Percentiles rank a stretch among this genome's conserved stretches.
phyloP scores from a whole-genome alignment of 2,888 invertebrate genomes.

The Drosophila quasianomalipes region DNA sequence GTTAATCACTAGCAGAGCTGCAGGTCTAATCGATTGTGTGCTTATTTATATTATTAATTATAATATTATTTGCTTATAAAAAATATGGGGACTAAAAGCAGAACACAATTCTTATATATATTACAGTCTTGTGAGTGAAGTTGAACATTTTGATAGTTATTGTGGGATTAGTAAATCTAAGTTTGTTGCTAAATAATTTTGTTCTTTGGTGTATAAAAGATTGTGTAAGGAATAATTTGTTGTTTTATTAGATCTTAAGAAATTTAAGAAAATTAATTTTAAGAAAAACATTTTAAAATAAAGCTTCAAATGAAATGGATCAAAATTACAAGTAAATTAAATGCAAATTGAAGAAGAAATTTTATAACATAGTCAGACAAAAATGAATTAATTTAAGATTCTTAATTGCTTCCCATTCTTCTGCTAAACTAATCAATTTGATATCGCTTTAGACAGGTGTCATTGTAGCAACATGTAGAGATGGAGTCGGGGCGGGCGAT shows the following conservation, averaged over 20 bases:
- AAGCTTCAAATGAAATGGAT: background rate
- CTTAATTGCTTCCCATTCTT: background rate
- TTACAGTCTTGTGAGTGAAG: background rate
- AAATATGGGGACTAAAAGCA: background rate
- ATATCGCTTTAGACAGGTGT: conserved; percentile 17
- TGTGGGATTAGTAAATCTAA: background rate
- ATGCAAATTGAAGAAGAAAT: background rate
- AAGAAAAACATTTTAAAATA: background rate
- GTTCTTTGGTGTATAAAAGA: background rate
- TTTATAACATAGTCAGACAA: background rate
- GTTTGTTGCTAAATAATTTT: background rate
- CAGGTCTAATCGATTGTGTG: background rate
- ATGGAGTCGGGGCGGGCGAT: background rate
- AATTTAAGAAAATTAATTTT: too few species aligned
- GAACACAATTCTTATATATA: too few species aligned
- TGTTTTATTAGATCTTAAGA: background rate
- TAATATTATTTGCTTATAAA: background rate
- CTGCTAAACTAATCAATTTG: background rate
- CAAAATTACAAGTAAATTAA: background rate
- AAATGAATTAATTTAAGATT: background rate
- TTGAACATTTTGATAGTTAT: background rate
- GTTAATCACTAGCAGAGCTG: background rate
- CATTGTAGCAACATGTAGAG: background rate
- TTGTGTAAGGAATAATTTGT: background rate
- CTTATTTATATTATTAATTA: background rate